These are phyloP conservation scores for Camponotus fellah DNA, from an alignment of 2,888 invertebrate genomes.

Conservation along the genomic window DNA sequence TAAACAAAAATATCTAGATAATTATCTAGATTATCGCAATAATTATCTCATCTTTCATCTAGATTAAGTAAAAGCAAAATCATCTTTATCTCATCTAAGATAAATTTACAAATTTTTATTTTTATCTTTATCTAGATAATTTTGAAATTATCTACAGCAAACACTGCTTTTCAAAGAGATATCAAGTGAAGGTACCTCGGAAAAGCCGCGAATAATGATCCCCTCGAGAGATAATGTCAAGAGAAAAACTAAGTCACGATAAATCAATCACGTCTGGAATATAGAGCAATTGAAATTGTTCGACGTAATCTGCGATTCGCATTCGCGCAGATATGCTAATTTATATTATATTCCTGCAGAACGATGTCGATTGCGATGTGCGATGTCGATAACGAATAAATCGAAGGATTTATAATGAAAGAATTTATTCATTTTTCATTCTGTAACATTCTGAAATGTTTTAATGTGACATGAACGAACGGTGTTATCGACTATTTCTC, in stretches of 20 bases:
- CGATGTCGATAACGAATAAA: not conserved
- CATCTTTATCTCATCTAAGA: too few relatives aligned
- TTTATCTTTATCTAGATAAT: too few relatives aligned
- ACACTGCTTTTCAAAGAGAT: slow-evolving; percentile 19
- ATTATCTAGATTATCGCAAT: too few relatives aligned
- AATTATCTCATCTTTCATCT: too few relatives aligned
- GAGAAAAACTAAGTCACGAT: slow-evolving; percentile 8
- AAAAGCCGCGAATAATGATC: slow-evolving; percentile 13
- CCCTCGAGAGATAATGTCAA: not conserved
- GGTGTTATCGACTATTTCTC: not conserved
- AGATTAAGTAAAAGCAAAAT: too few relatives aligned
- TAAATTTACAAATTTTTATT: too few relatives aligned
- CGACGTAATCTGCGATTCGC: slow-evolving; percentile 7
- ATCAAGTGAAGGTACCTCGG: slow-evolving; percentile 10
- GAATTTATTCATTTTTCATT: slow-evolving; percentile 8
- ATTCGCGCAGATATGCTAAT: not conserved
- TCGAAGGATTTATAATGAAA: not conserved
- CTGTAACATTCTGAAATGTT: not conserved
- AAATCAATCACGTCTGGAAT: slow-evolving; percentile 10
- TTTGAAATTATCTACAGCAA: too few relatives aligned
- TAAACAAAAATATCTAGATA: too few relatives aligned
- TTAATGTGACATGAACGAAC: not conserved
- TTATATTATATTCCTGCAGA: not conserved
- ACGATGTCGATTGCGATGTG: slow-evolving; percentile 5
- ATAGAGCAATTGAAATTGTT: slow-evolving; percentile 14